Conservation (phyloP, 2,113 vertebrate genomes). For the Apus apus region DNA sequence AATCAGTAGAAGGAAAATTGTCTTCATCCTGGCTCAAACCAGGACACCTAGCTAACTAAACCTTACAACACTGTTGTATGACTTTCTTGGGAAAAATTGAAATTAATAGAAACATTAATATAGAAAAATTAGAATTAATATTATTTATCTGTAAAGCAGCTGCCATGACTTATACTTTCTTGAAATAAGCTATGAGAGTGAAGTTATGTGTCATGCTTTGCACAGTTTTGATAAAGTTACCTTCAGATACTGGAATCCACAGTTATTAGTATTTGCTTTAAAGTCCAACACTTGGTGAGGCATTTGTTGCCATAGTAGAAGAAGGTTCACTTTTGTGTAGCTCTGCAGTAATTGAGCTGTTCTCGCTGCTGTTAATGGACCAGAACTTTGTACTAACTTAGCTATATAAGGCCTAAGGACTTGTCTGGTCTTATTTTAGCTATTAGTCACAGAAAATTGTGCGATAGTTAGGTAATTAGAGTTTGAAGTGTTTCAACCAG, state of each 20-base stretch:
- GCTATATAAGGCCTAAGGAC: not conserved
- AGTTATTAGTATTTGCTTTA: not conserved
- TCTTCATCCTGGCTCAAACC: too few species aligned
- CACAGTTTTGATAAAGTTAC: not conserved
- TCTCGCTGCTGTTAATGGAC: not conserved
- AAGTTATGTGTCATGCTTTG: not conserved
- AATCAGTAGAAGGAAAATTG: too few species aligned
- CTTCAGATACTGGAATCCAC: not conserved
- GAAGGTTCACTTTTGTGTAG: not conserved
- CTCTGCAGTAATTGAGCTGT: not conserved
- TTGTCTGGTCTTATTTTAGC: not conserved
- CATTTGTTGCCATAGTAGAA: not conserved
- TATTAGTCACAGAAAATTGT: not conserved
- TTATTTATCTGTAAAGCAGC: slow-evolving; percentile 51
- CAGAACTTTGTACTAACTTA: not conserved
- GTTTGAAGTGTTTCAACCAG: not conserved
- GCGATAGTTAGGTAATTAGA: not conserved
- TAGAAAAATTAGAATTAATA: slow-evolving; percentile 58
- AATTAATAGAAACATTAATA: slow-evolving; percentile 44
- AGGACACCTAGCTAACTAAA: not conserved
- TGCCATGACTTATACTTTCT: not conserved
- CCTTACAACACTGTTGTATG: not conserved
- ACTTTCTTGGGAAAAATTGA: slow-evolving; percentile 37
- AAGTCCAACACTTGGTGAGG: not conserved
- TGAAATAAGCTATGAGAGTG: slow-evolving; percentile 10